These are phyloP conservation scores for Parus major DNA, from an alignment of 2,113 vertebrate genomes.

Conservation along the genomic window DNA sequence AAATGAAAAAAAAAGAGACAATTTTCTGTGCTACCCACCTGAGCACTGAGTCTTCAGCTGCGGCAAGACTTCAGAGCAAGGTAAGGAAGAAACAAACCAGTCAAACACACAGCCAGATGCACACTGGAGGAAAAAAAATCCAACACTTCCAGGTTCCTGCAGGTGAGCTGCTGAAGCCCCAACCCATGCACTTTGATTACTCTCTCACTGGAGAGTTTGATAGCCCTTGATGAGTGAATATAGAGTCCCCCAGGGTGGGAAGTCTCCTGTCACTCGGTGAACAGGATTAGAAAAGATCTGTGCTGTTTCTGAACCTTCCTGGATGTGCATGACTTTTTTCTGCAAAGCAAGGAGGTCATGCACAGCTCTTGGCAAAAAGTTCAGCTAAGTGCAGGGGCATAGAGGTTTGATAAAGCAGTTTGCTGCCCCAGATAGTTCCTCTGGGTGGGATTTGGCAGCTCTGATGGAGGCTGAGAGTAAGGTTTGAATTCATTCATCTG, in stretches of 20 bases:
- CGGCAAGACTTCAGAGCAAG: neutral
- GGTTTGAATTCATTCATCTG: constrained; percentile 63
- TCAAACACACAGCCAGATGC: neutral
- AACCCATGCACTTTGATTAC: neutral
- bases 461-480: constrained; percentile 20
- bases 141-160: neutral
- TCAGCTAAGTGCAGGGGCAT: constrained; percentile 11
- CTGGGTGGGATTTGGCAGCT: constrained; percentile 62
- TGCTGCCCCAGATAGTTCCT: constrained; percentile 51
- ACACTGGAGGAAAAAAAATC: neutral
- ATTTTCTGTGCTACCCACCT: neutral
- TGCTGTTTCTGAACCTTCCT: neutral
- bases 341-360: neutral
- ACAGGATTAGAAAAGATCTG: neutral
- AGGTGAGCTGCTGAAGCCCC: neutral
- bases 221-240: neutral
- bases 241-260: neutral
- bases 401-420: constrained; percentile 49
- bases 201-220: neutral
- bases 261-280: neutral
- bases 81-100: neutral
- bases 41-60: neutral
- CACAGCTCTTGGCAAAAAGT: neutral
- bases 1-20: neutral
- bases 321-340: neutral